A percentile compares a stretch with the other conserved stretches of the same genome.
Conservation (phyloP, 2,888 invertebrate genomes). For the Hoplodrina ambigua region DNA sequence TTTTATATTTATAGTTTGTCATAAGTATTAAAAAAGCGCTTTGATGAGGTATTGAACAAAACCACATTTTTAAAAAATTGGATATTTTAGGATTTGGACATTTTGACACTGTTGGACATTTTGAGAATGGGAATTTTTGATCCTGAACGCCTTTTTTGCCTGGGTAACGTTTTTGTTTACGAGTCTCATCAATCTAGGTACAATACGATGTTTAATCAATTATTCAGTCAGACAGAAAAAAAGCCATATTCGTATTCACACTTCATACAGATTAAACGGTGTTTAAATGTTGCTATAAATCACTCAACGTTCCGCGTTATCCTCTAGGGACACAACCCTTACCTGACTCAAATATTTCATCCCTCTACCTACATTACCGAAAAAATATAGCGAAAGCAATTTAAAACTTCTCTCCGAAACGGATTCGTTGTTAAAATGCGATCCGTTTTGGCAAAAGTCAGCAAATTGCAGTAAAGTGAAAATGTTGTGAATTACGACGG, state of each 20-base stretch:
- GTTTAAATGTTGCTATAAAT: constrained; percentile 20
- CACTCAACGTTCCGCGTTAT: constrained; percentile 5
- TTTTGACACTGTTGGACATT: too few relatives aligned
- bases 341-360: constrained; percentile 17
- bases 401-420: constrained; percentile 7
- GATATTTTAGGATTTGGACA: too few relatives aligned
- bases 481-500: constrained; percentile 22
- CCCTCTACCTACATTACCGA: constrained; percentile 8
- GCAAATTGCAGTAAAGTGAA: constrained; percentile 27
- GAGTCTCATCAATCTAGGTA: too few relatives aligned
- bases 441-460: constrained; percentile 14
- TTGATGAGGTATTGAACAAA: too few relatives aligned
- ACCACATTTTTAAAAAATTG: too few relatives aligned
- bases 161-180: too few relatives aligned
- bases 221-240: neutral
- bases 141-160: too few relatives aligned
- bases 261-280: constrained; percentile 1
- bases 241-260: constrained; percentile 15
- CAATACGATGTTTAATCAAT: neutral
- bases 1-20: too few relatives aligned
- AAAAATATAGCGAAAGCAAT: constrained; percentile 18
- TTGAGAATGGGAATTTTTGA: too few relatives aligned
- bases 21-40: too few relatives aligned
- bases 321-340: constrained; percentile 1
- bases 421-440: neutral